Percentiles rank a stretch among this genome's conserved stretches.
phyloP scores from a whole-genome alignment of 2,797 vertebrate species.

The Pelobates cultripes region DNA sequence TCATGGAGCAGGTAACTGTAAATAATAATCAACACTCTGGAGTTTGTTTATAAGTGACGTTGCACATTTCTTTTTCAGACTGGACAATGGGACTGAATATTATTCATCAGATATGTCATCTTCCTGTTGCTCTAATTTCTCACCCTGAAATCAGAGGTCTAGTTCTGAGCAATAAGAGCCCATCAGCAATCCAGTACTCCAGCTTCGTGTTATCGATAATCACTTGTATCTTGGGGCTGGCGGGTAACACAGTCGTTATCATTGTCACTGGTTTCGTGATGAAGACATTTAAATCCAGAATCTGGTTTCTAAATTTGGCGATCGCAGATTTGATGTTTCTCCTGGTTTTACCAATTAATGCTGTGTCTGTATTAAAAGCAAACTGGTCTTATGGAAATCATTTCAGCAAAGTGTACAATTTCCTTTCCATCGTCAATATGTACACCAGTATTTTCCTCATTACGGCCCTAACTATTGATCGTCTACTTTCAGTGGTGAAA shows the following conservation, averaged over 20 bases:
- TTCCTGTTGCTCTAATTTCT: no score
- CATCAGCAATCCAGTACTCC: constrained; percentile 21
- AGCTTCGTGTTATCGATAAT: constrained; percentile 23
- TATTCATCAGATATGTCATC: no score
- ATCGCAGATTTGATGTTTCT: constrained; percentile 16
- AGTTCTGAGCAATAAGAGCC: neutral
- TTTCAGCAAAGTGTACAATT: constrained; percentile 17
- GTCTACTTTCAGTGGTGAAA: constrained; percentile 17
- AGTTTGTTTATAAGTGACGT: no score
- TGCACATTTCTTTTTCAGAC: no score
- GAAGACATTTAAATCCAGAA: constrained; percentile 7
- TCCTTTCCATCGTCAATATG: constrained; percentile 12
- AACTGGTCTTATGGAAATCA: constrained; percentile 10
- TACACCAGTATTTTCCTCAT: constrained; percentile 42
- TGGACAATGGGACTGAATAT: no score
- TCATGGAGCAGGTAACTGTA: no score
- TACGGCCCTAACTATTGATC: constrained; percentile 30
- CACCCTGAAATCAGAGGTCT: neutral
- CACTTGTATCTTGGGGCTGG: constrained; percentile 12
- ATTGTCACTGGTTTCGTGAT: constrained; percentile 9
- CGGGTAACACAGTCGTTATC: constrained; percentile 27
- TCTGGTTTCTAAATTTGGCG: constrained; percentile 47
- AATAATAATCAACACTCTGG: no score
- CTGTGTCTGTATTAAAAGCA: neutral
- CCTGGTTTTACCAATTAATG: constrained; percentile 7